Base-by-base conservation (phyloP, 2,888 invertebrate genomes). In the Drosophila ochracea region DNA sequence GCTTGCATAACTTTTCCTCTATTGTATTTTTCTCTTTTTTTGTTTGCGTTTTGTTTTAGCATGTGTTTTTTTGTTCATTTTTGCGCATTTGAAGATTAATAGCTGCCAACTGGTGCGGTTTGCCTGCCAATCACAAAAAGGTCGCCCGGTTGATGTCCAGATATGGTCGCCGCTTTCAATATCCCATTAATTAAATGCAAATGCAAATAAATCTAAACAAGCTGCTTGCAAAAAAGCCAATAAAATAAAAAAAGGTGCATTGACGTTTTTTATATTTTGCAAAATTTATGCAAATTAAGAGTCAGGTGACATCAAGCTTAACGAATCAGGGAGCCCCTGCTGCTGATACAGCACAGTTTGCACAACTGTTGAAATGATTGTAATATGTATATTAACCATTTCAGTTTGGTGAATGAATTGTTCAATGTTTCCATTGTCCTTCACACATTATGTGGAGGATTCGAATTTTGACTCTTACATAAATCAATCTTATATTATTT, bases 111-210 rank as follows among this genome's bases (percentile, higher is more conserved):
- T 62, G 68, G 65, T 78, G 66, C 53, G 76, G 61, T 70, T 85
- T 73, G 77, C 82, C 80, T 85, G 85, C 89, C 85, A 88, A 88
- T 85, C 89, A 88, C 78, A 83, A 84, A 88, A 85, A 88, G 85
- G 86, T 85, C 86, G 89, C 68, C 84, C 78, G 82, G 83, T 83
- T 85, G 83, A 79, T 88, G 80, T 68, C 84, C 85, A 84, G 82
- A 78, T 78, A 65, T 83, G 75, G 73, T 37, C 60, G 60, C 67
- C 52, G 69, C 68, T 70, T 60, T 72, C 66, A 80, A 81, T 81
- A 73, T 76, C 77, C 73, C 79, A 85, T 85, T 88, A 88, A 83
- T 85, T 80, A 88, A 80, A 88, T 80, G 86, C 88, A 79, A 88
- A 84, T 88, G 85, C 81, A 85, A 82, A 85, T 83, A 77, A 84